These are phyloP conservation scores for Phasia obesa DNA, from an alignment of 2,888 invertebrate genomes.

Conservation along the genomic window DNA sequence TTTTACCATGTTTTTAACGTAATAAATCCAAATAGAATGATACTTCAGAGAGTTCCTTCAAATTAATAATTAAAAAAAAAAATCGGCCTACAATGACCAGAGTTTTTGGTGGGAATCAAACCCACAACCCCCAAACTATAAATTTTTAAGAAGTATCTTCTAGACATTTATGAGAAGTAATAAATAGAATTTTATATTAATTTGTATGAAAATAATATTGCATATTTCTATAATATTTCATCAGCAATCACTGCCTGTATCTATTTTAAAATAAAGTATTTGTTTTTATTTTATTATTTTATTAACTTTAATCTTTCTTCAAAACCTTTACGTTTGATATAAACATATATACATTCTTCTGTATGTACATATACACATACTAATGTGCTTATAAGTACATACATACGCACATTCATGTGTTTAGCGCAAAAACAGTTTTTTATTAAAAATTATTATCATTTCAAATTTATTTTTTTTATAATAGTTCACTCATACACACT, in stretches of 20 bases:
- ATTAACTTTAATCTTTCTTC: not conserved
- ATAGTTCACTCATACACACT: not conserved
- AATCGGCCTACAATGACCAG: no score
- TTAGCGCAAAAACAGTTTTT: conserved; percentile 12
- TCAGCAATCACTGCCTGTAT: not conserved
- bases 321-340: not conserved
- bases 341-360: not conserved
- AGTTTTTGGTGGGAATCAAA: no score
- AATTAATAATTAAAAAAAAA: no score
- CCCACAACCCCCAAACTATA: no score
- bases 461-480: conserved; percentile 29
- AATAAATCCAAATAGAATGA: no score
- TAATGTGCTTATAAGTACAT: conserved; percentile 30
- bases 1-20: no score
- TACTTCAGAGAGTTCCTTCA: no score
- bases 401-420: not conserved
- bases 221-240: not conserved
- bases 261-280: not conserved
- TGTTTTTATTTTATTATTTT: not conserved
- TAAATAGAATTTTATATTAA: no score
- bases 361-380: not conserved
- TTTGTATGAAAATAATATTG: no score
- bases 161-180: no score
- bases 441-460: conserved; percentile 49
- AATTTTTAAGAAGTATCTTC: no score